Percentiles rank a stretch among this genome's conserved stretches.
Evolutionary conservation across 2,113 vertebrate genomes (phyloP).

Genomic region (Haliaeetus leucogaster): DNA sequence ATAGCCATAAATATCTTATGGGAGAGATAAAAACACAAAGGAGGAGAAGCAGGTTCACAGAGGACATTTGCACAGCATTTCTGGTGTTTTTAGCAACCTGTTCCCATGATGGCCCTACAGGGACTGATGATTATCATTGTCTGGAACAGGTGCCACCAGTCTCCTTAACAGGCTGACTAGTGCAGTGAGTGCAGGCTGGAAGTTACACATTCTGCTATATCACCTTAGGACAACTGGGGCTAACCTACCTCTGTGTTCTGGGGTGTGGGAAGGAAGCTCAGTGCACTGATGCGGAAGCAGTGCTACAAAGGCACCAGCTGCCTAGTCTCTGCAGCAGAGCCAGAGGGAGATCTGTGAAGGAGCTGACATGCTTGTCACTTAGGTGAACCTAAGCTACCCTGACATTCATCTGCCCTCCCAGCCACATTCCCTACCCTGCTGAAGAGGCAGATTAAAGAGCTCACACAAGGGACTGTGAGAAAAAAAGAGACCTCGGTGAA

Average conservation of each 20-base stretch:
- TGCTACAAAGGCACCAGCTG: background rate
- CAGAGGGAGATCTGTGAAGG: background rate
- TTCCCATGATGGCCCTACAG: background rate
- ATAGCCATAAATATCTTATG: background rate
- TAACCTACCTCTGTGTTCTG: background rate
- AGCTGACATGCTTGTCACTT: background rate
- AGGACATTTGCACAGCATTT: background rate
- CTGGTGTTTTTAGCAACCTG: background rate
- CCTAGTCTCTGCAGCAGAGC: background rate
- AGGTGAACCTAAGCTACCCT: background rate
- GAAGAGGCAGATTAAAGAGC: background rate
- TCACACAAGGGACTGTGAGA: background rate
- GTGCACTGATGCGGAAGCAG: background rate
- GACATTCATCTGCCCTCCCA: background rate
- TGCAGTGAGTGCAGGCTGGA: background rate
- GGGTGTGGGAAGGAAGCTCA: background rate
- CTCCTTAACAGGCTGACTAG: background rate
- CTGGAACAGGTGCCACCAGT: background rate
- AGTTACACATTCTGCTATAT: background rate
- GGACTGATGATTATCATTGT: background rate
- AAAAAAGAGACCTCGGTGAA: background rate
- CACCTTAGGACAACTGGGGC: background rate
- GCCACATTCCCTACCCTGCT: background rate
- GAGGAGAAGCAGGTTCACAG: background rate
- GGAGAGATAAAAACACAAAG: background rate